phyloP scores from a whole-genome alignment of 2,797 vertebrate genomes.

The Spinibarbus caldwelli region DNA sequence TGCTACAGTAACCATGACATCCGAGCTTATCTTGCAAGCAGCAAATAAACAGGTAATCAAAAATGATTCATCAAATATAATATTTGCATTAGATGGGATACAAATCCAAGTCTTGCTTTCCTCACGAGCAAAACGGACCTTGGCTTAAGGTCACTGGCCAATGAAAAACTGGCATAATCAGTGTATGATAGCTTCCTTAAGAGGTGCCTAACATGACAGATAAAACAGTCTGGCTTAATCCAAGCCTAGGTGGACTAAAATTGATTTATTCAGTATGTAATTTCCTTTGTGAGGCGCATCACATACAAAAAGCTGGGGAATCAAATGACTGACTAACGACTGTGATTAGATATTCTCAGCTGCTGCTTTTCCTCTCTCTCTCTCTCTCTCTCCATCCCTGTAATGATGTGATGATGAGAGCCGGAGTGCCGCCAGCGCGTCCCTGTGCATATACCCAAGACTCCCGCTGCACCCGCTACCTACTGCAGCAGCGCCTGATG shows the following conservation, averaged over 20 bases:
- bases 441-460: slow-evolving; percentile 55
- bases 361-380: slow-evolving; percentile 26
- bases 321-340: slow-evolving; percentile 39
- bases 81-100: not conserved
- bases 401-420: slow-evolving; percentile 67
- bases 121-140: slow-evolving; percentile 58
- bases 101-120: not conserved
- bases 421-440: slow-evolving; percentile 66
- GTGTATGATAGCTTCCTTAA: slow-evolving; percentile 27
- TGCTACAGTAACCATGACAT: not conserved
- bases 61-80: not conserved
- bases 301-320: slow-evolving; percentile 41
- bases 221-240: slow-evolving; percentile 5
- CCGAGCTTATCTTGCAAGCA: not conserved
- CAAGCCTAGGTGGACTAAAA: slow-evolving; percentile 6
- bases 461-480: slow-evolving; percentile 60
- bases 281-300: slow-evolving; percentile 42
- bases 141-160: slow-evolving; percentile 64
- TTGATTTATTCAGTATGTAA: slow-evolving; percentile 45
- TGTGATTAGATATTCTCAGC: slow-evolving; percentile 53
- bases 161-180: slow-evolving; percentile 46
- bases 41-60: not conserved
- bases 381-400: slow-evolving; percentile 23
- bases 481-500: slow-evolving; percentile 70
- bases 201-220: slow-evolving; percentile 22